phyloP scores from a whole-genome alignment of 2,113 vertebrate species.

The Catagonus wagneri region DNA sequence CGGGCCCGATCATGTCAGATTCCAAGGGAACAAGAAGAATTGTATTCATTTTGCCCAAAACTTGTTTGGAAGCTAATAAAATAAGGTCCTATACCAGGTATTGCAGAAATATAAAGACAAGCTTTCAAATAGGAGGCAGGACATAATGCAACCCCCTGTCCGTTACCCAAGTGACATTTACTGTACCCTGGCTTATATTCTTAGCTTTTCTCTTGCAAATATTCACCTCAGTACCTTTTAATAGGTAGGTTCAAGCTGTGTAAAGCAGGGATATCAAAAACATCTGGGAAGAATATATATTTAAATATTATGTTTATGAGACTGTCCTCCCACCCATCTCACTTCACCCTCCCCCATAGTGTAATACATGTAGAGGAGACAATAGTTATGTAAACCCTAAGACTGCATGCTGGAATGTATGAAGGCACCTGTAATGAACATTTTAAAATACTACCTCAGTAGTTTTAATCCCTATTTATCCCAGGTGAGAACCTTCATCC shows the following conservation, averaged over 20 bases:
- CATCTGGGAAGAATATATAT: not conserved
- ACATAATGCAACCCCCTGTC: not conserved
- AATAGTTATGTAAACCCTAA: not conserved
- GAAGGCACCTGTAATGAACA: not conserved
- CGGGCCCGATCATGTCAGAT: not conserved
- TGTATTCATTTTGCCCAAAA: not conserved
- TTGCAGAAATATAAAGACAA: not conserved
- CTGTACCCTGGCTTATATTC: not conserved
- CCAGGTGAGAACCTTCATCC: not conserved
- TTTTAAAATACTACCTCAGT: not conserved
- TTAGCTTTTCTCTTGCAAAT: slow-evolving; percentile 18
- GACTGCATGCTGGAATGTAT: not conserved
- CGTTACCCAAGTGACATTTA: not conserved
- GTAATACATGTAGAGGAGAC: not conserved
- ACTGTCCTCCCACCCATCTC: not conserved
- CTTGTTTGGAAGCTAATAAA: slow-evolving; percentile 31
- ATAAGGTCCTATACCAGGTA: not conserved
- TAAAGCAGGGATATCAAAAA: not conserved
- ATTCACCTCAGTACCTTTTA: slow-evolving; percentile 23
- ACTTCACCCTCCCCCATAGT: not conserved
- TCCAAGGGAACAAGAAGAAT: slow-evolving; percentile 35
- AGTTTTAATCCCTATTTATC: not conserved
- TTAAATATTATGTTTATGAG: not conserved
- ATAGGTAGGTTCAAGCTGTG: not conserved
- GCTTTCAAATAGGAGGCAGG: not conserved